Evolutionary conservation across 2,797 vertebrate species (phyloP).

Genomic region (Galagoides demidoff): DNA sequence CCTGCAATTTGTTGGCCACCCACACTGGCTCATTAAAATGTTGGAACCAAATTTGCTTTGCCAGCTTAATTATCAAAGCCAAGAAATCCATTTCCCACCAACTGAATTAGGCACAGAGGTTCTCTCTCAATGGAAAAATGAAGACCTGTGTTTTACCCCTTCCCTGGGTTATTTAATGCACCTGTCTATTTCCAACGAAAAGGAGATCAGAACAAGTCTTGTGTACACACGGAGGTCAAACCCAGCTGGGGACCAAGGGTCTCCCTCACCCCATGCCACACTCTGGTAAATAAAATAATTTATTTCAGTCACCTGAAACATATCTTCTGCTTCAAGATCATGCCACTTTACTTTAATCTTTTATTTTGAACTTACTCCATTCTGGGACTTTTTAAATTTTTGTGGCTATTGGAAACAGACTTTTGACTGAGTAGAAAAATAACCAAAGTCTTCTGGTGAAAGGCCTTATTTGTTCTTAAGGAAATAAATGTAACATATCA

Average conservation of each 20-base stretch:
- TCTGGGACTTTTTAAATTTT: neutral
- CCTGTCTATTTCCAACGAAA: constrained; percentile 35
- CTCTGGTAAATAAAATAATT: constrained; percentile 44
- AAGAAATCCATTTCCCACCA: constrained; percentile 72
- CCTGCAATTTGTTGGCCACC: constrained; percentile 80
- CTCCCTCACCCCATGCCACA: constrained; percentile 11
- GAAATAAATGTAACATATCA: neutral
- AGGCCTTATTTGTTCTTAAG: constrained; percentile 7
- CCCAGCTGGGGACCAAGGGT: neutral
- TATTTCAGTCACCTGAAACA: neutral
- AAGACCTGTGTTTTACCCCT: constrained; percentile 17
- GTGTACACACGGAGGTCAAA: neutral
- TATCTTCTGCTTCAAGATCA: neutral
- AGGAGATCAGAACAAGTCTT: neutral
- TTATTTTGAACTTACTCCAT: neutral
- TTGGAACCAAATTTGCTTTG: constrained; percentile 78
- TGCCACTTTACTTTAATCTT: constrained; percentile 15
- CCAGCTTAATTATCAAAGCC: constrained; percentile 81
- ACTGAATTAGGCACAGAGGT: constrained; percentile 39
- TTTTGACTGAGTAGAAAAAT: neutral
- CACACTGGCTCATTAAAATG: constrained; percentile 77
- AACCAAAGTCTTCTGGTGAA: constrained; percentile 15
- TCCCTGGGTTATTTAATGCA: constrained; percentile 12
- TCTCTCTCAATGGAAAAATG: constrained; percentile 52
- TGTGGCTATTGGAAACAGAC: constrained; percentile 17